These are phyloP conservation scores for Pomatostomus ruficeps DNA, from an alignment of 2,113 vertebrate species.

Conservation along the genomic window DNA sequence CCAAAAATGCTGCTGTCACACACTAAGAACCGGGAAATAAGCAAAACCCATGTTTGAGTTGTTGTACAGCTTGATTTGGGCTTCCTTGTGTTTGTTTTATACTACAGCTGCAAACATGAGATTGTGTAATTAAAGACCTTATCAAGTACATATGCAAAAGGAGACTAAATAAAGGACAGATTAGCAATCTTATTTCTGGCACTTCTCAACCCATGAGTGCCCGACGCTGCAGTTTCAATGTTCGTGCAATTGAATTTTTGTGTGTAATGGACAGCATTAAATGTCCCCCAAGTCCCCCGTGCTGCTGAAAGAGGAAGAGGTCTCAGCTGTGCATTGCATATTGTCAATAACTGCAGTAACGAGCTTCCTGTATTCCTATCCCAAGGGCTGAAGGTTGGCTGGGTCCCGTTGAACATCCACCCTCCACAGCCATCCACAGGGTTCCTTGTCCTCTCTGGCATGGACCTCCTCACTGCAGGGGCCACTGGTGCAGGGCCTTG, in stretches of 20 bases:
- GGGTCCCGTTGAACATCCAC: background rate
- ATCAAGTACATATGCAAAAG: background rate
- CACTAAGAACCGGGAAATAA: background rate
- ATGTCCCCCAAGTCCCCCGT: background rate
- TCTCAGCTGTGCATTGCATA: background rate
- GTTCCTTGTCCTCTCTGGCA: fast-evolving
- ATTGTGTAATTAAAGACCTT: background rate
- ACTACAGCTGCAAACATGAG: background rate
- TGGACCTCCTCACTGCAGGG: background rate
- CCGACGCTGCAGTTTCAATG: background rate
- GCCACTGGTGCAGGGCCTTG: background rate
- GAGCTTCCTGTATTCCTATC: background rate
- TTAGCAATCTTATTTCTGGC: background rate
- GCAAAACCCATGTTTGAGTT: background rate
- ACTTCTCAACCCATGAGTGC: background rate
- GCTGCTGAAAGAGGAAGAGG: background rate
- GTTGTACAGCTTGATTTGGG: background rate
- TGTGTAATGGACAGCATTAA: background rate
- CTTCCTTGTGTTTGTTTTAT: background rate
- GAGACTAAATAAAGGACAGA: background rate
- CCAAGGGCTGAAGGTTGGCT: background rate
- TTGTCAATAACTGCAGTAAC: background rate
- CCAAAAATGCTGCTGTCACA: background rate
- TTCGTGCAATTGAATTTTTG: background rate
- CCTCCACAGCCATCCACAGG: background rate